A percentile compares a stretch with the other conserved stretches of the same genome.
Conservation (phyloP, 1,140 invertebrate species). For the Musca vetustissima region DNA sequence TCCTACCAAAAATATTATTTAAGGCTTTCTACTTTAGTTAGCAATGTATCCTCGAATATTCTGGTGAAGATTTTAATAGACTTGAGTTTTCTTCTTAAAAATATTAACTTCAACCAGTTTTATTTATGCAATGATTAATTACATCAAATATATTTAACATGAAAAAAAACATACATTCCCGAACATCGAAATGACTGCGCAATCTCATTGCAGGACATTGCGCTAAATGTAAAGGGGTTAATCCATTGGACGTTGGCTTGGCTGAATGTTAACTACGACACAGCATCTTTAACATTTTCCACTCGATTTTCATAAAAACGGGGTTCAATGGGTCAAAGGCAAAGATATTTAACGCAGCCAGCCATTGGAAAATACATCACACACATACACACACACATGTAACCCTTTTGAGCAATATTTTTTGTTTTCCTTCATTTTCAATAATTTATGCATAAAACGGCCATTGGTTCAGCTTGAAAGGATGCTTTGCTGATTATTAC, state of each 20-base stretch:
- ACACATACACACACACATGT: background rate
- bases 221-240: background rate
- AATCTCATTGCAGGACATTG: slow-evolving; percentile 4
- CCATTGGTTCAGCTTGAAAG: background rate
- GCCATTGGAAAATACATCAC: background rate
- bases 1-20: too few relatives aligned
- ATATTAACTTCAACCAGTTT: too few relatives aligned
- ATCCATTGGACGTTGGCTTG: too few relatives aligned
- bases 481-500: too few relatives aligned
- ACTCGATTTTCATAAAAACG: background rate
- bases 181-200: slow-evolving; percentile 8
- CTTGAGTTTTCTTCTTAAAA: too few relatives aligned
- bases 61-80: too few relatives aligned
- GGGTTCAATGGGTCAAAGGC: slow-evolving; percentile 12
- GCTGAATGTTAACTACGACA: background rate
- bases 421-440: background rate
- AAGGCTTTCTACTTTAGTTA: too few relatives aligned
- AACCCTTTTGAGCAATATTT: background rate
- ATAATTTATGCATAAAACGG: slow-evolving; percentile 18
- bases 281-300: slow-evolving; percentile 5
- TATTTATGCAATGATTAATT: slow-evolving; percentile 15
- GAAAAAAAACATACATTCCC: background rate
- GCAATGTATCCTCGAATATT: too few relatives aligned
- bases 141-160: slow-evolving; percentile 8
- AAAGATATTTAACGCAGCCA: too few relatives aligned